These are phyloP conservation scores for Camelus dromedarius DNA, from an alignment of 2,113 vertebrate genomes.

Conservation along the genomic window DNA sequence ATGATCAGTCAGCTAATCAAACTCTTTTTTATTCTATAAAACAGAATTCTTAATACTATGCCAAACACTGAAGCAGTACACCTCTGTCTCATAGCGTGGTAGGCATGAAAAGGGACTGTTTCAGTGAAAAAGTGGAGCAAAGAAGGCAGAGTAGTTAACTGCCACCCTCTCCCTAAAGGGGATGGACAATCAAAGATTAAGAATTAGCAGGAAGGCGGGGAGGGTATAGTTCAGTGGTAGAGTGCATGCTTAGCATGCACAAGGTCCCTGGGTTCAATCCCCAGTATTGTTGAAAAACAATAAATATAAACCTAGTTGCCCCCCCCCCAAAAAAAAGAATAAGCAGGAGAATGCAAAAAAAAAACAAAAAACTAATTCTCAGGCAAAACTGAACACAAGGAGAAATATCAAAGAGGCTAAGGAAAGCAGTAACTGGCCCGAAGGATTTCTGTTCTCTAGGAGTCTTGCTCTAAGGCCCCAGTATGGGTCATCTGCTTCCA, in stretches of 20 bases:
- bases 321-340: too few relatives aligned
- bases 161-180: background rate
- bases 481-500: background rate
- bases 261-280: too few relatives aligned
- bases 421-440: background rate
- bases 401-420: background rate
- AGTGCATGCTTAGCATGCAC: too few relatives aligned
- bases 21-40: background rate
- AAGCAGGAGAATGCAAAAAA: background rate
- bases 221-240: too few relatives aligned
- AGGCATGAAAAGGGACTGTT: background rate
- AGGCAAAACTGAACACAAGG: background rate
- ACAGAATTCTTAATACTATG: background rate
- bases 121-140: background rate
- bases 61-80: background rate
- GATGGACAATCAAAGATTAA: background rate
- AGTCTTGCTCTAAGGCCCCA: background rate
- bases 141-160: background rate
- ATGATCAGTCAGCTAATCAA: background rate
- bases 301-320: too few relatives aligned
- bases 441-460: background rate
- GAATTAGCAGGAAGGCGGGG: background rate
- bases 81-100: background rate
- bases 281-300: too few relatives aligned
- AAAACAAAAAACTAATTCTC: background rate